phyloP scores from a whole-genome alignment of 2,113 vertebrate species.

The Sphyrna mokarran region DNA sequence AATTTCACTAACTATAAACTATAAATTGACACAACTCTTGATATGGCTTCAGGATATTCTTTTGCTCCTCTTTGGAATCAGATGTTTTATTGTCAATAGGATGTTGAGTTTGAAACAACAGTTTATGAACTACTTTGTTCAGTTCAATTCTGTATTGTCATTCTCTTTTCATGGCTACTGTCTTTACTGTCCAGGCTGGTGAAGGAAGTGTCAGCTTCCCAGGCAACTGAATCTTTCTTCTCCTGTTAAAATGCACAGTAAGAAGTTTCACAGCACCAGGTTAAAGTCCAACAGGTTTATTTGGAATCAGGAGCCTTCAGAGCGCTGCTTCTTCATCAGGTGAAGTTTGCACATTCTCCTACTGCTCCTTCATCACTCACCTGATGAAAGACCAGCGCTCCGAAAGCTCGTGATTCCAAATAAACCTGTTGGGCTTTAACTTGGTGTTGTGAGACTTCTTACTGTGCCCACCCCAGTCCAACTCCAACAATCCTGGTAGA shows the following conservation, averaged over 20 bases:
- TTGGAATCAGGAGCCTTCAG: too few species aligned
- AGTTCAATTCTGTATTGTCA: not conserved
- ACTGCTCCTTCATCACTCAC: too few species aligned
- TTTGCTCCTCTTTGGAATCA: not conserved
- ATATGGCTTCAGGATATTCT: not conserved
- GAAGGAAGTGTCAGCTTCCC: not conserved
- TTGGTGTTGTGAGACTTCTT: too few species aligned
- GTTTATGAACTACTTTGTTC: not conserved
- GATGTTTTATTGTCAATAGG: not conserved
- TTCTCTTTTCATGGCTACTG: not conserved
- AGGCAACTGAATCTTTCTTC: not conserved
- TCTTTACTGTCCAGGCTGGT: not conserved
- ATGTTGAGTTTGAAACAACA: not conserved
- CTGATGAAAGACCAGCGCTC: too few species aligned
- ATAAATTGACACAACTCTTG: not conserved
- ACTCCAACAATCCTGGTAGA: too few species aligned
- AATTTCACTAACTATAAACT: not conserved
- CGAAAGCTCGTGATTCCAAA: too few species aligned
- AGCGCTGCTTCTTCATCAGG: too few species aligned
- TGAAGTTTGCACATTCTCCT: too few species aligned
- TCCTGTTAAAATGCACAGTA: not conserved
- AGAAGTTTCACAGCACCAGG: too few species aligned
- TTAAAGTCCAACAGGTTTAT: too few species aligned
- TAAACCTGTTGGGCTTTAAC: too few species aligned
- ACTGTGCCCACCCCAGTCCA: too few species aligned